These are phyloP conservation scores for Sapayoa aenigma DNA, from an alignment of 2,113 vertebrate genomes.

Conservation along the genomic window DNA sequence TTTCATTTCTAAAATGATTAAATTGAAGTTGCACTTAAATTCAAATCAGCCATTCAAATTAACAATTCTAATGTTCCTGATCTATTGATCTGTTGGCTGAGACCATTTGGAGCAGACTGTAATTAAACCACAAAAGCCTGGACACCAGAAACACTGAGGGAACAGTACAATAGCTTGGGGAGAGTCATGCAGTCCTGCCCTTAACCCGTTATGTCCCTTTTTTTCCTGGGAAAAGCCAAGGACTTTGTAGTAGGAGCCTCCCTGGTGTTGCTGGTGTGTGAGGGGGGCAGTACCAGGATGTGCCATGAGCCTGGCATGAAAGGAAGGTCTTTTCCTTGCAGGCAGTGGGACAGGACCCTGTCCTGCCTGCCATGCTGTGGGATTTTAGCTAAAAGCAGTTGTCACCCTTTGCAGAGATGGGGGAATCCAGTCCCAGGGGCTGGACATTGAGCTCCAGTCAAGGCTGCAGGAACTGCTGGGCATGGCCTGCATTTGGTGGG, in stretches of 20 bases:
- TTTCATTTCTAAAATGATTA: conserved; percentile 48
- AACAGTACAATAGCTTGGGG: conserved; percentile 7
- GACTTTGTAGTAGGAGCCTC: neutral
- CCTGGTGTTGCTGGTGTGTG: neutral
- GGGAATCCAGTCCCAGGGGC: neutral
- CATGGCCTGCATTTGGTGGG: neutral
- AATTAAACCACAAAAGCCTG: conserved; percentile 66
- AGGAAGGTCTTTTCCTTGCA: neutral
- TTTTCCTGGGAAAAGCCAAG: neutral
- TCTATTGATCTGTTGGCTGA: conserved; percentile 63
- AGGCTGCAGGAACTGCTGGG: neutral
- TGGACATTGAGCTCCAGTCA: rapidly evolving
- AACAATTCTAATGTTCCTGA: conserved; percentile 66
- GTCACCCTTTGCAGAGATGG: neutral
- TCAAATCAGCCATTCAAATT: conserved; percentile 64
- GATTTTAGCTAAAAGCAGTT: neutral
- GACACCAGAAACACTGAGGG: neutral
- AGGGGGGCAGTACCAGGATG: neutral
- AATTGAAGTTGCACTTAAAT: conserved; percentile 66
- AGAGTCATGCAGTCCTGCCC: neutral
- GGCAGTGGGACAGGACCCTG: neutral
- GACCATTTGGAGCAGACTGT: conserved; percentile 53
- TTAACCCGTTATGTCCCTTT: neutral
- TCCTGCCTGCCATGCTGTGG: neutral
- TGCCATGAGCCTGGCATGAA: neutral